Evolutionary conservation across 2,113 vertebrate species (phyloP).

Genomic region (Balaeniceps rex): DNA sequence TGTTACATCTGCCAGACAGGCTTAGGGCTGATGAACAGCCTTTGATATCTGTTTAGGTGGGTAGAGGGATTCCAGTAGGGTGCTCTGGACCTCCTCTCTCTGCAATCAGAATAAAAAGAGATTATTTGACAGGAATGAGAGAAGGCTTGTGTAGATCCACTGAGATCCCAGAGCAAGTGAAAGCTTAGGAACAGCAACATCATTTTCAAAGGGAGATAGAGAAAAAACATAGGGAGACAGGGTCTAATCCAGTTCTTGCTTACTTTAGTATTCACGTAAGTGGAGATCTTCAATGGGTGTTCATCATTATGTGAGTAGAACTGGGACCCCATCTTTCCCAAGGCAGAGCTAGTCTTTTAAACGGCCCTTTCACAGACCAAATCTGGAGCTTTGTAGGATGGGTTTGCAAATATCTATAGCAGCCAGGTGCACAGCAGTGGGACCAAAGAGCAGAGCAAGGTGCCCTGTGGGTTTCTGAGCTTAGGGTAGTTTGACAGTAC

Average conservation of each 20-base stretch:
- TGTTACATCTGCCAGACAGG: background rate
- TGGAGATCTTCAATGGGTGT: background rate
- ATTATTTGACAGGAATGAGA: background rate
- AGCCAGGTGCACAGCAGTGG: background rate
- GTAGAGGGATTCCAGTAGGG: background rate
- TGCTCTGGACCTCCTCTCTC: background rate
- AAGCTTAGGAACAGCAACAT: background rate
- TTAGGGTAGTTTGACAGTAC: background rate
- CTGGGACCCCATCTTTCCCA: background rate
- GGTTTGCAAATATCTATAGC: background rate
- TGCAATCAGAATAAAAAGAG: background rate
- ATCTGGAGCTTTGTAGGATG: background rate
- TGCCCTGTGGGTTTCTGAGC: background rate
- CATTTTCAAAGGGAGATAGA: background rate
- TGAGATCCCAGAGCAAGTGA: background rate
- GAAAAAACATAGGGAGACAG: background rate
- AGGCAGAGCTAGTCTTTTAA: background rate
- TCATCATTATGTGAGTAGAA: background rate
- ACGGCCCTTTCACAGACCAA: background rate
- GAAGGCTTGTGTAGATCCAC: background rate
- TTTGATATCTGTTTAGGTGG: background rate
- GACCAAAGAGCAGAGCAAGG: background rate
- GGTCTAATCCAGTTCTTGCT: background rate
- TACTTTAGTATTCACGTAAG: background rate
- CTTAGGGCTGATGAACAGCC: background rate